Evolutionary conservation across 2,888 invertebrate species (phyloP).

Genomic region (Chrysodeixis includens): DNA sequence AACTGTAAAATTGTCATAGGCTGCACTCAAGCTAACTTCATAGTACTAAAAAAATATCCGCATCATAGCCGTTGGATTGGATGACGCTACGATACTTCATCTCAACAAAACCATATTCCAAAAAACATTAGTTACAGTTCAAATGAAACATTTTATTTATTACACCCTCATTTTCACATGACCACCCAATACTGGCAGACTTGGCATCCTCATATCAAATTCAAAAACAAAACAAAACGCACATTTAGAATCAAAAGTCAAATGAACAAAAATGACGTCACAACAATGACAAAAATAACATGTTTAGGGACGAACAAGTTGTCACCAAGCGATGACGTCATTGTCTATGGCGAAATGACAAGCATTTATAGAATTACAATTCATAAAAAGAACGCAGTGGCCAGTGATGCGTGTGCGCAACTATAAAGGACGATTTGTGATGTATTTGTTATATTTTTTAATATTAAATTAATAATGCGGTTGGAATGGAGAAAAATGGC

Average conservation of each 20-base stretch:
- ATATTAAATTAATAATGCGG: slow-evolving; percentile 39
- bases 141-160: too few species aligned
- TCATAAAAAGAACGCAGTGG: slow-evolving; percentile 39
- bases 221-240: slow-evolving; percentile 14
- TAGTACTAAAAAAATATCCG: too few species aligned
- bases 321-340: slow-evolving; percentile 48
- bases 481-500: slow-evolving; percentile 26
- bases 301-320: slow-evolving; percentile 49
- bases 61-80: too few species aligned
- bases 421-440: slow-evolving; percentile 41
- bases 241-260: slow-evolving; percentile 9
- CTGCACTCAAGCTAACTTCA: too few species aligned
- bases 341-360: slow-evolving; percentile 50
- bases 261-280: slow-evolving; percentile 13
- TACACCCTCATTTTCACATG: background rate
- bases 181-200: background rate
- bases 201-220: background rate
- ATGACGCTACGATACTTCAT: too few species aligned
- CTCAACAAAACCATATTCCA: too few species aligned
- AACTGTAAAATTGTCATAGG: too few species aligned
- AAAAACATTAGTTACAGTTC: too few species aligned
- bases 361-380: slow-evolving; percentile 37
- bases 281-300: slow-evolving; percentile 43
- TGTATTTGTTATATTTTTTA: slow-evolving; percentile 21
- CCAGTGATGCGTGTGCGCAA: slow-evolving; percentile 44